Evolutionary conservation across 2,797 vertebrate species (phyloP).

Genomic region (Periophthalmus magnuspinnatus): DNA sequence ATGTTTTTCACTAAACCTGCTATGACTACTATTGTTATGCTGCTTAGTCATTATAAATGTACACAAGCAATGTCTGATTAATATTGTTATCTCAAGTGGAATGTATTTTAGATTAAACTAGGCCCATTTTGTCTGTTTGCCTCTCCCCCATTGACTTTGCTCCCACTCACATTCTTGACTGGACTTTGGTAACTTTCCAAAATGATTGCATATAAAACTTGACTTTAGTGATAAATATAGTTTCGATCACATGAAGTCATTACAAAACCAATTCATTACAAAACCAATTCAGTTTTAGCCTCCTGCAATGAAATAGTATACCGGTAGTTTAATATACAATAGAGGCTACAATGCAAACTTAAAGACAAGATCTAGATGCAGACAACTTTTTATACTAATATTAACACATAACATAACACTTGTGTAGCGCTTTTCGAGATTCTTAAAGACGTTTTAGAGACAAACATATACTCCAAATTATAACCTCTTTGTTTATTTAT

Average conservation of each 20-base stretch:
- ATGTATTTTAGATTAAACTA: neutral
- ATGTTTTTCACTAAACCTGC: neutral
- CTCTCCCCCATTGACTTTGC: neutral
- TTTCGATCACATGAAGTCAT: neutral
- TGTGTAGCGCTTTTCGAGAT: too few relatives aligned
- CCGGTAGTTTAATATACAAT: neutral
- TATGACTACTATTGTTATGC: too few relatives aligned
- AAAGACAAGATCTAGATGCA: too few relatives aligned
- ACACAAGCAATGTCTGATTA: neutral
- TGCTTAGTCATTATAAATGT: neutral
- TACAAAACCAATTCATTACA: conserved; percentile 1
- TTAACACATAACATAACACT: too few relatives aligned
- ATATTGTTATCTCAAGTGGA: conserved; percentile 2
- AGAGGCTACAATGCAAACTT: neutral
- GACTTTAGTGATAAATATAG: conserved; percentile 1
- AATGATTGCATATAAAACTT: neutral
- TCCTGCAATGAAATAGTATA: neutral
- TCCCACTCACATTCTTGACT: conserved; percentile 15
- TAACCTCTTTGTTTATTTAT: too few relatives aligned
- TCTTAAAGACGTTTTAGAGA: too few relatives aligned
- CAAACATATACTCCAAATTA: too few relatives aligned
- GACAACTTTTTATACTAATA: too few relatives aligned
- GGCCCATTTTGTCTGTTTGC: neutral
- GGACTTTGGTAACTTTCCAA: conserved; percentile 6
- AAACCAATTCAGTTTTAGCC: neutral